phyloP scores from a whole-genome alignment of 2,888 invertebrate genomes.

The Phytoseiulus persimilis region DNA sequence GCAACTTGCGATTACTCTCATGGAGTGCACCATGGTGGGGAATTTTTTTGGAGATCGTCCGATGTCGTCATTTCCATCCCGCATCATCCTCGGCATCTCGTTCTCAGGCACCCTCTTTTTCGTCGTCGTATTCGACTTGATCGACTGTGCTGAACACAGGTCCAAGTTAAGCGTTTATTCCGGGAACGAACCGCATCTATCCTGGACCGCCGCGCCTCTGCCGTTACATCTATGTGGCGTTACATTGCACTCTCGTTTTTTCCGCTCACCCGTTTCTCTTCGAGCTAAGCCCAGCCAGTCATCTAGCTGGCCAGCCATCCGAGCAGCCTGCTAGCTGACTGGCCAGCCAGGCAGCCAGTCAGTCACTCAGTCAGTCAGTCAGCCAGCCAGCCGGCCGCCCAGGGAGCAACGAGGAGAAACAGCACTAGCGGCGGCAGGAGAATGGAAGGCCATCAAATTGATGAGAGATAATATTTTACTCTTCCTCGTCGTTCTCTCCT shows the following conservation, averaged over 20 bases:
- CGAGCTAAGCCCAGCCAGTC: background rate
- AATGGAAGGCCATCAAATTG: slow-evolving; percentile 38
- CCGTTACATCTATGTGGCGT: background rate
- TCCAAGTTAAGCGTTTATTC: background rate
- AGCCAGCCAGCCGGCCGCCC: background rate
- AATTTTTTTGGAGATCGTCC: too few species aligned
- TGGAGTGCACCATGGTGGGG: too few species aligned
- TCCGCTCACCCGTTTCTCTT: background rate
- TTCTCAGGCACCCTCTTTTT: background rate
- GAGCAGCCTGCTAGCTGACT: background rate
- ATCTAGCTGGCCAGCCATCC: background rate
- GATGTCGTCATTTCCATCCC: background rate
- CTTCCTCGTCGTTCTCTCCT: background rate
- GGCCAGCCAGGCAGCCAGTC: background rate
- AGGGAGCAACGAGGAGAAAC: slow-evolving; percentile 6
- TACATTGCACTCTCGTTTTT: background rate
- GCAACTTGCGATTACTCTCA: too few species aligned
- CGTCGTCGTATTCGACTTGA: background rate
- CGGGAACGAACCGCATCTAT: background rate
- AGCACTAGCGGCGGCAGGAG: slow-evolving; percentile 10
- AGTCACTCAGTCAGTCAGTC: background rate
- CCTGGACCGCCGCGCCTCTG: background rate
- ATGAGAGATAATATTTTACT: slow-evolving; percentile 39
- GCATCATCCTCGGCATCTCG: background rate
- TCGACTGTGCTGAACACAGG: background rate